Conservation (phyloP, 2,113 vertebrate genomes). For the Phycodurus eques region DNA sequence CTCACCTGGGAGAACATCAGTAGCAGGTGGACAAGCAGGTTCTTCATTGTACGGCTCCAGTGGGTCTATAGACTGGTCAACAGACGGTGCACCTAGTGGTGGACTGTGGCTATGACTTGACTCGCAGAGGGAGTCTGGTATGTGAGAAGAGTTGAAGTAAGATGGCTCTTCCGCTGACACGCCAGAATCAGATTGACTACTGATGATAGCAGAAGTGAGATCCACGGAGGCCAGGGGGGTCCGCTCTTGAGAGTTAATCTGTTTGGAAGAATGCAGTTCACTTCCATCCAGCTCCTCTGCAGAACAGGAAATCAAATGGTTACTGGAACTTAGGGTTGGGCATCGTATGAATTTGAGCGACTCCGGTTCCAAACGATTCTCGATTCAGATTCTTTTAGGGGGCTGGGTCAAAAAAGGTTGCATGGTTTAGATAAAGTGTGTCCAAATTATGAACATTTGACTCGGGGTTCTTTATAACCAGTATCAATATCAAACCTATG, state of each 20-base stretch:
- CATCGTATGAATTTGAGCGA: too few species aligned
- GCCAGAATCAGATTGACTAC: conserved; percentile 25
- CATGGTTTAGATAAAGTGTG: too few species aligned
- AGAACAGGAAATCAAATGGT: conserved; percentile 6
- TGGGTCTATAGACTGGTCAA: conserved; percentile 10
- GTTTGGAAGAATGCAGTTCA: conserved; percentile 14
- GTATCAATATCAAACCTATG: too few species aligned
- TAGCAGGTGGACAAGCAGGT: conserved; percentile 7
- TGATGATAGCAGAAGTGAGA: conserved; percentile 24
- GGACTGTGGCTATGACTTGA: conserved; percentile 21
- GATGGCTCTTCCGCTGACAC: conserved; percentile 23
- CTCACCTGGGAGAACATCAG: conserved; percentile 25
- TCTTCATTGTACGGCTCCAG: conserved; percentile 12
- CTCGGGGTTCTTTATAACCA: too few species aligned
- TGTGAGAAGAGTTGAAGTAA: conserved; percentile 25
- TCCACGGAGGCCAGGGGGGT: conserved; percentile 30
- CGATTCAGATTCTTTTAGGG: too few species aligned
- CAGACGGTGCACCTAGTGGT: not conserved
- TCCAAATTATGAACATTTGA: too few species aligned
- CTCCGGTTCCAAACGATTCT: too few species aligned
- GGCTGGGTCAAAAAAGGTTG: too few species aligned
- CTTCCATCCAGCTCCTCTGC: conserved; percentile 66
- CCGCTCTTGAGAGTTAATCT: conserved; percentile 20
- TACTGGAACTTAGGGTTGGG: too few species aligned
- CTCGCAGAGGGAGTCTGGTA: conserved; percentile 6